Evolutionary conservation across 1,140 invertebrate species (phyloP).

Genomic region (Bombyx mori): DNA sequence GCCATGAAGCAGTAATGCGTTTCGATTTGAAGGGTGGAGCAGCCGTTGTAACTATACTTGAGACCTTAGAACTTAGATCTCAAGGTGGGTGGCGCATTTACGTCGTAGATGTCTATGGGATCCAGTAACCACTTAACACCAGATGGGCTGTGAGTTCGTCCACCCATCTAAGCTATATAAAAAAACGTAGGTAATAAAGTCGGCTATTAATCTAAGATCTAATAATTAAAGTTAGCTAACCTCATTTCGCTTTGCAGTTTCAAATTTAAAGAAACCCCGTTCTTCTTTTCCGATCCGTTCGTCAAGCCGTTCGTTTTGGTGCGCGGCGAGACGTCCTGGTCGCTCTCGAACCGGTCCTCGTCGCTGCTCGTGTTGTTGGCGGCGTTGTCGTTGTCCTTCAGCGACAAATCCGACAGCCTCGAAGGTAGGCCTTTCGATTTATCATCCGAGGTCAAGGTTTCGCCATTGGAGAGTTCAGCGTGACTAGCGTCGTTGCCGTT

Average conservation of each 20-base stretch:
- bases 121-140: too few species aligned
- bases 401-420: constrained; percentile 47
- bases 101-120: too few species aligned
- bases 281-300: constrained; percentile 40
- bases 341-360: constrained; percentile 52
- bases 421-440: constrained; percentile 30
- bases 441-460: constrained; percentile 19
- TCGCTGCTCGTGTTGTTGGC: constrained; percentile 38
- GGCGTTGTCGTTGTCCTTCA: constrained; percentile 43
- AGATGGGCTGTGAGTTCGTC: too few species aligned
- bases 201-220: too few species aligned
- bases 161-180: too few species aligned
- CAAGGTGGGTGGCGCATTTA: too few species aligned
- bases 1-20: too few species aligned
- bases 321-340: constrained; percentile 38
- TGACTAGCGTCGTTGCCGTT: constrained; percentile 26
- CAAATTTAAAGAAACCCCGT: constrained; percentile 56
- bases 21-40: too few species aligned
- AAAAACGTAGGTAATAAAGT: too few species aligned
- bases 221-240: constrained; percentile 16
- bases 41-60: too few species aligned
- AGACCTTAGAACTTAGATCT: too few species aligned
- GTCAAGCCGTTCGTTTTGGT: constrained; percentile 24
- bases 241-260: constrained; percentile 64
- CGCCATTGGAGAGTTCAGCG: constrained; percentile 20